Conservation (phyloP, 2,888 invertebrate genomes). For the Nemotelus pantherinus region DNA sequence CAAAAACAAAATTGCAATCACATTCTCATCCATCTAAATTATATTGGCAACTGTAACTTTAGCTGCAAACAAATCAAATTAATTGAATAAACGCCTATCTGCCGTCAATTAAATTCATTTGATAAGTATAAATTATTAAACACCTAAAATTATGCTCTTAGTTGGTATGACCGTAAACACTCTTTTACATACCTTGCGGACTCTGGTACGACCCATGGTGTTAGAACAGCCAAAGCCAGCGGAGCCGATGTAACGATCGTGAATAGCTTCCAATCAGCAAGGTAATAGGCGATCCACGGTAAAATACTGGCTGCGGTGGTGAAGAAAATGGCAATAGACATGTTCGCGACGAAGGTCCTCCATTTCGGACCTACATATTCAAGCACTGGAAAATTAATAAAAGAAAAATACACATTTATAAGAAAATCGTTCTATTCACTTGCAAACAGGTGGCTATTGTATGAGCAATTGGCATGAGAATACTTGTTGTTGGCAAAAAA, state of each 20-base stretch:
- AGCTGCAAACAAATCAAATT: too few relatives aligned
- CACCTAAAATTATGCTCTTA: too few relatives aligned
- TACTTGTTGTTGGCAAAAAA: neutral
- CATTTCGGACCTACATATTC: conserved; percentile 92
- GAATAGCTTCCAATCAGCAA: conserved; percentile 82
- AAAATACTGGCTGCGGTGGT: conserved; percentile 80
- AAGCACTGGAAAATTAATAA: conserved; percentile 70
- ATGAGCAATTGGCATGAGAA: neutral
- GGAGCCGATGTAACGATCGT: conserved; percentile 84
- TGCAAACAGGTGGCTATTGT: neutral
- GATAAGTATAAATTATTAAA: too few relatives aligned
- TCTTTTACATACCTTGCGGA: conserved; percentile 75
- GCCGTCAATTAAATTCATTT: too few relatives aligned
- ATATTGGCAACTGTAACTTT: too few relatives aligned
- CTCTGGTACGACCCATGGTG: conserved; percentile 83
- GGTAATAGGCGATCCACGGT: conserved; percentile 85
- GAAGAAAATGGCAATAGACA: conserved; percentile 90
- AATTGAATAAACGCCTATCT: too few relatives aligned
- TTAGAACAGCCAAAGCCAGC: conserved; percentile 74
- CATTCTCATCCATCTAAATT: too few relatives aligned
- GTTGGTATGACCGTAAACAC: too few relatives aligned
- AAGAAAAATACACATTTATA: conserved; percentile 42
- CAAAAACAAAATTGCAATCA: too few relatives aligned
- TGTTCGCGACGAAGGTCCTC: conserved; percentile 90
- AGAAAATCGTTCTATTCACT: conserved; percentile 27